These are phyloP conservation scores for Platysteira castanea DNA, from an alignment of 2,113 vertebrate species.

Conservation along the genomic window DNA sequence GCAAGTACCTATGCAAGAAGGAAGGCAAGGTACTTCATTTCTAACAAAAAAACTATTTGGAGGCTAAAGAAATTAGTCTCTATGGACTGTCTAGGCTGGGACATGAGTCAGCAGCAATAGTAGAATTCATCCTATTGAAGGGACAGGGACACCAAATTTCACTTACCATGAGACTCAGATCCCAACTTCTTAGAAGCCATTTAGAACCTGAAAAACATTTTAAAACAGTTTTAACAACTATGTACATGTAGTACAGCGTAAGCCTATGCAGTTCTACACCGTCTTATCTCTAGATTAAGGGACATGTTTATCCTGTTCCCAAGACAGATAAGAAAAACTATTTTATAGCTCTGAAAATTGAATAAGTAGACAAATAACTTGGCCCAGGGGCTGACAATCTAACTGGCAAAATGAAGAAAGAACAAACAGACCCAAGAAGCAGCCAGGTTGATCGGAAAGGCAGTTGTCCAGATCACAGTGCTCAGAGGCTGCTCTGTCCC, in stretches of 20 bases:
- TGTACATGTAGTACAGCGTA: background rate
- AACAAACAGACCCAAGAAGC: background rate
- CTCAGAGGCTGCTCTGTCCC: background rate
- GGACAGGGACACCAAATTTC: background rate
- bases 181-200: constrained; percentile 96
- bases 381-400: background rate
- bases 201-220: constrained; percentile 85
- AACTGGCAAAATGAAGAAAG: background rate
- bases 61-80: background rate
- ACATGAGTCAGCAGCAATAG: background rate
- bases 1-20: background rate
- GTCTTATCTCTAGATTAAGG: background rate
- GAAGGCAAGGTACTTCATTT: background rate
- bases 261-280: background rate
- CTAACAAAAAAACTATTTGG: background rate
- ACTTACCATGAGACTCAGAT: constrained; percentile 89
- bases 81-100: background rate
- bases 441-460: background rate
- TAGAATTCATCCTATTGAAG: background rate
- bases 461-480: background rate
- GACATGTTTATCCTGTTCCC: background rate
- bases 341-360: background rate
- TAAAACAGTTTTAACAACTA: background rate
- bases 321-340: background rate
- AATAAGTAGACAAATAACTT: background rate